Conservation (phyloP, 2,113 vertebrate genomes). For the Pangasianodon hypophthalmus region DNA sequence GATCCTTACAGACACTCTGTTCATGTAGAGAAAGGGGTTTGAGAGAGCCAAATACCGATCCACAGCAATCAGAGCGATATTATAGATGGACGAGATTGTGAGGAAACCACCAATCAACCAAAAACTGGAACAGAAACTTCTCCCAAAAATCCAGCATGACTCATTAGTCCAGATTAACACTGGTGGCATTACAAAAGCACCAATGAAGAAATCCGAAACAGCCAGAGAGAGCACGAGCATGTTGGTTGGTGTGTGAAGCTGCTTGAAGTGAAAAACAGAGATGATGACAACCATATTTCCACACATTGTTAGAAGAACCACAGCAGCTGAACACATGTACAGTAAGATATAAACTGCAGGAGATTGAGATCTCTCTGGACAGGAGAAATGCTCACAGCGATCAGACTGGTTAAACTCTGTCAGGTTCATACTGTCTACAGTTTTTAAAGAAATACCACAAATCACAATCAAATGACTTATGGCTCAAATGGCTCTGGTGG, state of each 20-base stretch:
- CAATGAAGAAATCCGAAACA: not conserved
- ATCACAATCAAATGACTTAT: not conserved
- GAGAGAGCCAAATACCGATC: slow-evolving; percentile 37
- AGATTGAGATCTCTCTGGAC: not conserved
- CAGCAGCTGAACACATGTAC: slow-evolving; percentile 41
- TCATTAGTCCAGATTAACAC: not conserved
- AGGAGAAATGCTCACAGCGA: not conserved
- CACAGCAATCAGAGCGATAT: slow-evolving; percentile 44
- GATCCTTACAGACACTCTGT: slow-evolving; percentile 4
- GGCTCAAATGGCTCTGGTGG: not conserved
- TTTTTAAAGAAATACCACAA: not conserved
- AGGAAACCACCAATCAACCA: not conserved
- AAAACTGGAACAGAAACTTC: not conserved
- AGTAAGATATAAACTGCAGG: not conserved
- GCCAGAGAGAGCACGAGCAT: slow-evolving; percentile 58
- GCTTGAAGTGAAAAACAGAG: not conserved
- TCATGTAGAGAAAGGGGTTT: slow-evolving; percentile 45
- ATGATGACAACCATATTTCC: not conserved
- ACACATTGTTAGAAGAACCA: slow-evolving; percentile 44
- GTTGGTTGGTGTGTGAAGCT: not conserved
- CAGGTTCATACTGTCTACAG: not conserved
- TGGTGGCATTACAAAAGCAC: not conserved
- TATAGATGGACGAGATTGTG: not conserved
- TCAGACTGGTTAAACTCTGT: not conserved
- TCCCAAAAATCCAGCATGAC: slow-evolving; percentile 19